phyloP scores from a whole-genome alignment of 2,888 invertebrate genomes.

The Caenorhabditis plicata region DNA sequence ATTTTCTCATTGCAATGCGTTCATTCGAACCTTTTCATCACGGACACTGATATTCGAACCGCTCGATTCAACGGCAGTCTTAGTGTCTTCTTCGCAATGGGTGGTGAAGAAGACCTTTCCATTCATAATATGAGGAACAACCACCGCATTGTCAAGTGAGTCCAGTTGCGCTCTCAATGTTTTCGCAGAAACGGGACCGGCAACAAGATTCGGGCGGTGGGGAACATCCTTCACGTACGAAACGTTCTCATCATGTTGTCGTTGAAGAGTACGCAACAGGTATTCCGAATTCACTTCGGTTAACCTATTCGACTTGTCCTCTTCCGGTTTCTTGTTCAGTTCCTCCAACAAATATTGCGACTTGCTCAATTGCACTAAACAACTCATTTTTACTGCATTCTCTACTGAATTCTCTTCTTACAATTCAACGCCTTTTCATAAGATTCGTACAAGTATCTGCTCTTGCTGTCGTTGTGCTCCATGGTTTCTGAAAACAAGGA shows the following conservation, averaged over 20 bases:
- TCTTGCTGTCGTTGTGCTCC: conserved; percentile 12
- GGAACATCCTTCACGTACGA: conserved; percentile 15
- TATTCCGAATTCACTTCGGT: conserved; percentile 10
- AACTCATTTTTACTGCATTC: conserved; percentile 10
- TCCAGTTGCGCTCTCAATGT: conserved; percentile 8
- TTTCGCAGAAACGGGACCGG: conserved; percentile 22
- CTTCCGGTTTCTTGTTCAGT: conserved; percentile 11
- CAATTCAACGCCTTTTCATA: conserved; percentile 13
- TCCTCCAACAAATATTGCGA: conserved; percentile 26
- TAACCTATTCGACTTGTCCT: too few species aligned
- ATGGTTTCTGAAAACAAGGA: too few species aligned
- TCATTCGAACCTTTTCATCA: background rate
- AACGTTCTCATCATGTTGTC: conserved; percentile 15
- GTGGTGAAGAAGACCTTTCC: conserved; percentile 27
- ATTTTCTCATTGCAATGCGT: background rate
- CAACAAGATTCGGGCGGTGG: conserved; percentile 18
- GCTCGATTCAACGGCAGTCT: conserved; percentile 23
- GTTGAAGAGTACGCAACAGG: conserved; percentile 18
- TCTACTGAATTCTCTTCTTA: background rate
- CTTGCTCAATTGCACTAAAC: conserved; percentile 7
- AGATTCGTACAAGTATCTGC: conserved; percentile 19
- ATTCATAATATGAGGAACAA: conserved; percentile 22
- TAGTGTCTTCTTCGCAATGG: conserved; percentile 23
- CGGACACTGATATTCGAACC: conserved; percentile 11
- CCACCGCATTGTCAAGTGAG: conserved; percentile 24